Percentiles rank a stretch among this genome's conserved stretches.
phyloP scores from a whole-genome alignment of 2,888 invertebrate genomes.

The Drosophila gaucha region DNA sequence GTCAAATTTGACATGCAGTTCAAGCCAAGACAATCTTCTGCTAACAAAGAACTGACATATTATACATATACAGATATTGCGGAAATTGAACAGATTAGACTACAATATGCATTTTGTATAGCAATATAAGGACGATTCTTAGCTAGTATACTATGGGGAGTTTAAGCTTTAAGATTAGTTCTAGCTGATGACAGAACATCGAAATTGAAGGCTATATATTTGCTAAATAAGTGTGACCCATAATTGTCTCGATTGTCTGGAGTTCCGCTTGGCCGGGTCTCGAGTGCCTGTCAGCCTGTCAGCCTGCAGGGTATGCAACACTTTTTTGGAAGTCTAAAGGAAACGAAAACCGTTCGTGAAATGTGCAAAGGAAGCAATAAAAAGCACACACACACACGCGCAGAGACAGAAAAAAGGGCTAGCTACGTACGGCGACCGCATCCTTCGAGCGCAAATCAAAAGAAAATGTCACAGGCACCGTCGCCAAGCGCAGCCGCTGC shows the following conservation, averaged over 20 bases:
- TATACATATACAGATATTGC: not conserved
- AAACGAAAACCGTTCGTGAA: constrained; percentile 25
- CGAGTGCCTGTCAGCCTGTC: constrained; percentile 41
- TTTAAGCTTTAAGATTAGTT: not conserved
- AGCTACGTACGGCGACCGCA: constrained; percentile 22
- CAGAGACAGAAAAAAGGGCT: not conserved
- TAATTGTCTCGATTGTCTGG: constrained; percentile 41
- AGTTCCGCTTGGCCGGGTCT: constrained; percentile 20
- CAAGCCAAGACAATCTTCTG: no score
- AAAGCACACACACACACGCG: not conserved
- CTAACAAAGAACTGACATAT: not conserved
- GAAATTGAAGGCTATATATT: constrained; percentile 8
- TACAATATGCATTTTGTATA: not conserved
- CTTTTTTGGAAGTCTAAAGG: constrained; percentile 28
- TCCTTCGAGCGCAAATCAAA: constrained; percentile 40
- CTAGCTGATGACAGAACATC: not conserved
- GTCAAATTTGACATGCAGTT: constrained; percentile 5
- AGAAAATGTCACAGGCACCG: constrained; percentile 38
- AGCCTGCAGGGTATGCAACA: constrained; percentile 43
- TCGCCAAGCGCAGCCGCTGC: constrained; percentile 23
- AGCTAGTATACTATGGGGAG: not conserved
- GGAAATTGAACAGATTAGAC: not conserved
- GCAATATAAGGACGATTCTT: no score
- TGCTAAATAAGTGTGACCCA: constrained; percentile 28
- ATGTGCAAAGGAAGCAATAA: constrained; percentile 44